Conservation (phyloP, 2,888 invertebrate genomes). For the Phoenoteleia sp. region DNA sequence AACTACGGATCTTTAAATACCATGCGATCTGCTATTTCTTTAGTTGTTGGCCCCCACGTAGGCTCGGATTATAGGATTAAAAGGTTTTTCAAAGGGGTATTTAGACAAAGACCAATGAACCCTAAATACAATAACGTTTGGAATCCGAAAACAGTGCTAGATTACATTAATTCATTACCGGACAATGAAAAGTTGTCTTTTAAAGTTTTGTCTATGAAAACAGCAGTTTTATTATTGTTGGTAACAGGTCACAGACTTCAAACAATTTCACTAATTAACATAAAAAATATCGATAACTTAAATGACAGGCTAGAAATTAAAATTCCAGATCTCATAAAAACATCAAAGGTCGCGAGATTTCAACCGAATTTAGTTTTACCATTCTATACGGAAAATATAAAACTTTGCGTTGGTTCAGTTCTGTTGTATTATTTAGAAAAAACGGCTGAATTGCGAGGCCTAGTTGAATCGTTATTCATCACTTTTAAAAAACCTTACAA, state of each 20-base stretch:
- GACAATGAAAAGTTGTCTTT: conserved; percentile 40
- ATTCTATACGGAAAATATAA: conserved; percentile 8
- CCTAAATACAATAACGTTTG: conserved; percentile 65
- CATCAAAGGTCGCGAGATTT: conserved; percentile 1
- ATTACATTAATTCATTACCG: conserved; percentile 19
- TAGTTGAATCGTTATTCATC: conserved; percentile 17
- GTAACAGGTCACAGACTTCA: conserved; percentile 63
- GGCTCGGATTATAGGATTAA: conserved; percentile 53
- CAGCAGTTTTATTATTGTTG: conserved; percentile 41
- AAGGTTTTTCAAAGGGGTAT: conserved; percentile 66
- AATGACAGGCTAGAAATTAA: conserved; percentile 53
- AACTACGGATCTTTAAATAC: conserved; percentile 40
- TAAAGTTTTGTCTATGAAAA: conserved; percentile 45
- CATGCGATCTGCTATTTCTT: conserved; percentile 34
- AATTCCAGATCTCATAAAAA: conserved; percentile 51
- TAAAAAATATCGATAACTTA: conserved; percentile 48
- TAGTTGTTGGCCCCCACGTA: conserved; percentile 19
- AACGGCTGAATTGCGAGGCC: conserved; percentile 26
- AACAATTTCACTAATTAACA: conserved; percentile 62
- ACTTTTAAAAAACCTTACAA: conserved; percentile 17
- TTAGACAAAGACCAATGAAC: conserved; percentile 35
- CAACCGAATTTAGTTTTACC: conserved; percentile 34
- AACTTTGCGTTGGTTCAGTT: conserved; percentile 59
- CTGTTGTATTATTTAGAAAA: conserved; percentile 9
- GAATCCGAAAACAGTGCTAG: conserved; percentile 60